Base-by-base conservation (phyloP, 2,113 vertebrate genomes). In the Reinhardtius hippoglossoides region DNA sequence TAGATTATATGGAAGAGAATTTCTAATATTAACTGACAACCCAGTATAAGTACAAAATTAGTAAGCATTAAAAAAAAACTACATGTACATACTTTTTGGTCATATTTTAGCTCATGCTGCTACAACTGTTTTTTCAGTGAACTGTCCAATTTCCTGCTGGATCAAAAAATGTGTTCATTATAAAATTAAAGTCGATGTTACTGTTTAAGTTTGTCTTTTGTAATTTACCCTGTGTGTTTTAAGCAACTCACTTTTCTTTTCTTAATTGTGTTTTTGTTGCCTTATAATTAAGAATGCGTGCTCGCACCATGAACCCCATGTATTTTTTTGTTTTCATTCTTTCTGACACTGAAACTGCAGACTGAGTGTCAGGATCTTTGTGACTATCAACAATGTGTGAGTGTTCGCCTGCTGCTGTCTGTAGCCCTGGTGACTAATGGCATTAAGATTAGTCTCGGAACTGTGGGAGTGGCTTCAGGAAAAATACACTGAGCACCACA, bases 391-490 rank as follows among this genome's bases (percentile, higher is more conserved):
- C 81, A 87, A 46, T 2, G 16, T n/a, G 46, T 3, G 20, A 76
- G 56, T 66, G 66, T 86, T 82, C 0, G 27, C 46, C 65, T 58
- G 23, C 31, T 74, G 68, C 64, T 57, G 73, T 81, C 83, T 74
- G 70, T 68, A 64, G 63, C 82, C 78, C 42, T 52, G 81, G 75
- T 79, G 71, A 88, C 79, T 85, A 87, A 92, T 82, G 85, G 78
- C 81, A 83, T 88, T 63, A 79, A 89, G 88, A 85, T 90, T 80
- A 87, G 78, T 76, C 59, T 75, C 52, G 31, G 31, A 31, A 31
- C 31, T 50, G 67, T 71, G 76, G 78, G 88, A 81, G 88, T 59
- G 80, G 89, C 90, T 82, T 76, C 46, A 40, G 70, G 58, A 71
- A 74, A 82, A 88, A 61, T 44, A 66, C 76, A 78, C 54, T 64